These are phyloP conservation scores for Tinamus major DNA, from an alignment of 2,797 vertebrate species.

Conservation along the genomic window DNA sequence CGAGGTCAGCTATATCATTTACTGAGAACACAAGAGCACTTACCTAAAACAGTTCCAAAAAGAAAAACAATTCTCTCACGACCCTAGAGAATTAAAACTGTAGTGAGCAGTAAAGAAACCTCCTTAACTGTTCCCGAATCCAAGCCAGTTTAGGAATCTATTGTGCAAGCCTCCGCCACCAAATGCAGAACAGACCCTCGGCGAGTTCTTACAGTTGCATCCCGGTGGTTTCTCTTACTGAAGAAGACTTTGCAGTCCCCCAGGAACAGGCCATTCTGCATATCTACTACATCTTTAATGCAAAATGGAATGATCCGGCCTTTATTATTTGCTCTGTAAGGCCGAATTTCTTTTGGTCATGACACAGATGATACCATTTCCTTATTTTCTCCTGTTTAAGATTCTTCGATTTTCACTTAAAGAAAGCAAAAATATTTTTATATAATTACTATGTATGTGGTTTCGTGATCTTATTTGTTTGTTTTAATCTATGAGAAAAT, in stretches of 20 bases:
- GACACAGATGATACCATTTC: not conserved
- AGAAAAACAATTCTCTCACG: not conserved
- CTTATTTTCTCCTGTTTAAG: not conserved
- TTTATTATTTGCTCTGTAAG: not conserved
- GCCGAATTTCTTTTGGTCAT: not conserved
- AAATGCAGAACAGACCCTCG: not conserved
- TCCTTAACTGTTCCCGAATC: not conserved
- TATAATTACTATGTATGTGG: rapidly evolving
- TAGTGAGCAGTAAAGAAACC: not conserved
- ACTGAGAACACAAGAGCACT: not conserved
- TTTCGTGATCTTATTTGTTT: not conserved
- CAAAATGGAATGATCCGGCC: not conserved
- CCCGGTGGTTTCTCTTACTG: not conserved
- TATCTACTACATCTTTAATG: not conserved
- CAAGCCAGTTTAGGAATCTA: rapidly evolving
- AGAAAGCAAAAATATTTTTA: not conserved
- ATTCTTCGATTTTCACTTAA: not conserved
- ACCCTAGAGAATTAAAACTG: not conserved
- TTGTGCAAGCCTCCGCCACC: not conserved
- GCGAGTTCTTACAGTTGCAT: not conserved
- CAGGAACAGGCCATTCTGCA: not conserved
- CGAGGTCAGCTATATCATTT: rapidly evolving
- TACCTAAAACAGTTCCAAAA: not conserved
- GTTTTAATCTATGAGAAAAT: not conserved
- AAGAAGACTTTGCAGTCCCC: not conserved